Evolutionary conservation across 1,140 invertebrate species (phyloP).

Genomic region (Drosophila kanapiae): DNA sequence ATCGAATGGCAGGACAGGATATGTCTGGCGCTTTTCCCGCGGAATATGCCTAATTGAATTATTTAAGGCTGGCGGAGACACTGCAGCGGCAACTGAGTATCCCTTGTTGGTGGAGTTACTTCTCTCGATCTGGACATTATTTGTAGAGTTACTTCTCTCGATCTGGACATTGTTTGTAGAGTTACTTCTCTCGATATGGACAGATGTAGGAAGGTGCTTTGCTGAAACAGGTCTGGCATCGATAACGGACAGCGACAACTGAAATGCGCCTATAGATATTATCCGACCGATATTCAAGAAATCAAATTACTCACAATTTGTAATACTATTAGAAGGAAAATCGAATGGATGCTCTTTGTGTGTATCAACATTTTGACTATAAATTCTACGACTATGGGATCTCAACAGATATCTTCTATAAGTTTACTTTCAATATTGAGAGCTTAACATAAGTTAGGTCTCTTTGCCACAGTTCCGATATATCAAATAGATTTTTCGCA

Average conservation of each 20-base stretch:
- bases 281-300: not conserved
- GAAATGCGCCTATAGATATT: not conserved
- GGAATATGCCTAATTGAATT: not conserved
- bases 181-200: not conserved
- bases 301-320: conserved; percentile 1
- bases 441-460: no score
- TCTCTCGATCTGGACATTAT: not conserved
- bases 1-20: rapidly evolving
- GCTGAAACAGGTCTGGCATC: not conserved
- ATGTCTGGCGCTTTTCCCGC: not conserved
- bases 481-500: no score
- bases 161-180: no score
- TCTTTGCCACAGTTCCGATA: no score
- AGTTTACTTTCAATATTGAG: no score
- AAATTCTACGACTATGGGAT: not conserved
- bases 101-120: not conserved
- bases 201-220: not conserved
- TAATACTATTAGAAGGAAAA: not conserved
- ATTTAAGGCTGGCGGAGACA: not conserved
- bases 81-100: not conserved
- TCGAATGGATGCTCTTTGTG: not conserved
- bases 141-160: not conserved
- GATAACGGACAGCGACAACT: not conserved
- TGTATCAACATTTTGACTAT: not conserved
- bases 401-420: no score